Evolutionary conservation across 2,888 invertebrate species (phyloP).

Genomic region (Pterobdella sp.): DNA sequence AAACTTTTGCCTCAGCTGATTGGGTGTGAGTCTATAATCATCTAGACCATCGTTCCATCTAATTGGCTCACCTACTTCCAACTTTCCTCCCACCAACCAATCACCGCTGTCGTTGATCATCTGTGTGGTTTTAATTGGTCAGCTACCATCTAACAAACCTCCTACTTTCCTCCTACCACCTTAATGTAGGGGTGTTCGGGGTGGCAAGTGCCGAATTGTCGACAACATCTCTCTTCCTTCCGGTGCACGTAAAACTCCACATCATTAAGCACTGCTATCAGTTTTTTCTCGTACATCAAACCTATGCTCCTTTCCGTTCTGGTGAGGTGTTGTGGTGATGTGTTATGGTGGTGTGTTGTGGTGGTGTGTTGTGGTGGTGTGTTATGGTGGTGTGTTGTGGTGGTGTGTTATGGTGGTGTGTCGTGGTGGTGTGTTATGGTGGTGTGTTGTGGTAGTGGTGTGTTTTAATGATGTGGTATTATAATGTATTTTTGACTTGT

Average conservation of each 20-base stretch:
- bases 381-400: too few relatives aligned
- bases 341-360: too few relatives aligned
- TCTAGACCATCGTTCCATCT: slow-evolving; percentile 91
- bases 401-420: too few relatives aligned
- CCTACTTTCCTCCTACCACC: slow-evolving; percentile 53
- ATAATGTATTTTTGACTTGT: too few relatives aligned
- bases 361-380: too few relatives aligned
- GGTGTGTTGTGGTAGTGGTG: too few relatives aligned
- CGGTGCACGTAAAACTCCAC: slow-evolving; percentile 90
- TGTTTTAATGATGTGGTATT: too few relatives aligned
- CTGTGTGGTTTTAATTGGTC: slow-evolving; percentile 46
- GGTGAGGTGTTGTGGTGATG: too few relatives aligned
- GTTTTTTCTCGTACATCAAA: slow-evolving; percentile 49
- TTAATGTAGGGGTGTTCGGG: slow-evolving; percentile 81
- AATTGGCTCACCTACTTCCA: slow-evolving; percentile 81
- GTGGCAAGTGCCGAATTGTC: slow-evolving; percentile 86
- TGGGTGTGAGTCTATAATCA: slow-evolving; percentile 85
- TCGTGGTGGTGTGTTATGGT: too few relatives aligned
- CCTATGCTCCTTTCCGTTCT: too few relatives aligned
- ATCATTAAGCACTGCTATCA: slow-evolving; percentile 51
- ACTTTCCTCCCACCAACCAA: slow-evolving; percentile 86
- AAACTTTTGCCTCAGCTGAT: slow-evolving; percentile 74
- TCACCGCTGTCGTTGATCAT: slow-evolving; percentile 86
- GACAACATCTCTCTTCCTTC: slow-evolving; percentile 80
- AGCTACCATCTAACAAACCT: neutral